Base-by-base conservation (phyloP, 2,113 vertebrate species). In the Lethenteron reissneri region DNA sequence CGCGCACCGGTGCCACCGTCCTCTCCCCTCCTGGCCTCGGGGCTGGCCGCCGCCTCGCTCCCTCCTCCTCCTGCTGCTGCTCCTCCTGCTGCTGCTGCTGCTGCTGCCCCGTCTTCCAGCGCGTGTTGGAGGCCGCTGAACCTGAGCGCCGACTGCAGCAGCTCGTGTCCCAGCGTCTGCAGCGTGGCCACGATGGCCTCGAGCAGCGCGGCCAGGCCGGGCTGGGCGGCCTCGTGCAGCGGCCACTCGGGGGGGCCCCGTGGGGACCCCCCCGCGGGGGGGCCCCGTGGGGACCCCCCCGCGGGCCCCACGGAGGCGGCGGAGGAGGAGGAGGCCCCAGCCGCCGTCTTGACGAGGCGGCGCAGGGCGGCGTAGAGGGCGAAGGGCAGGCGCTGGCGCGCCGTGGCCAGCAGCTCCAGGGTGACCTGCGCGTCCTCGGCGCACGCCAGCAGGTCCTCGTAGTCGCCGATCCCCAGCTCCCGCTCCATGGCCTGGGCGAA, bases 371-470 rank as follows among this genome's bases (percentile, higher is more conserved):
- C 64, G 25, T 68, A 68, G n/a, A 68, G 64, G 64, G 64, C 64
- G 25, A 68, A 68, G 64, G 64, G 64, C 64, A 68, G 64, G n/a
- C 64, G 64, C 25, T n/a, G 25, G n/a, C 25, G n/a, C 10, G 64
- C 64, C 64, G 25, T 25, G 25, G n/a, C 25, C 25, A 68, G 64
- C n/a, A 68, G 10, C 25, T 68, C 64, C n/a, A 25, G n/a, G n/a
- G 25, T 68, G 25, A 68, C 64, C 64, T 68, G 64, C 2, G 64
- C n/a, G 64, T 68, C n/a, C 11, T 68, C 64, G 64, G 64, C 64
- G 25, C 64, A 68, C n/a, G 64, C 64, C n/a, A 68, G 64, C 64
- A 68, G 64, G 10, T 68, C 64, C n/a, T 68, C 64, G 64, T 68
- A 68, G 25, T 68, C 64, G 10, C 64, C 25, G 25, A 68, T 68